Evolutionary conservation across 2,113 vertebrate species (phyloP).

Genomic region (Hippocampus barbouri): DNA sequence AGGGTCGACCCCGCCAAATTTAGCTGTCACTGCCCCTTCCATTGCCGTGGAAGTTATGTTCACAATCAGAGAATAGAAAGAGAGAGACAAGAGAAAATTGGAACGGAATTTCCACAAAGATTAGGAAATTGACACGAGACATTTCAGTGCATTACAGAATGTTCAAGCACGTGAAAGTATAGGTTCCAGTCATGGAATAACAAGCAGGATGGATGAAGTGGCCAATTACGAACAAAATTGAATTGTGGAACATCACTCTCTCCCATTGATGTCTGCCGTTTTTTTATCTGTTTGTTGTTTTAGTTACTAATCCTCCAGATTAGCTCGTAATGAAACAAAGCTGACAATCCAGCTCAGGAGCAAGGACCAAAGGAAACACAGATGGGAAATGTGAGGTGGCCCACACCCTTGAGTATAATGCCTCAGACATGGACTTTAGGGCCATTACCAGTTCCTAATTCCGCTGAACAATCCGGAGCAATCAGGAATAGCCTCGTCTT

Average conservation of each 20-base stretch:
- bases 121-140: neutral
- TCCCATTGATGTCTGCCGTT: slow-evolving; percentile 36
- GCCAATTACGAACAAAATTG: slow-evolving; percentile 37
- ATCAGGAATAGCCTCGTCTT: slow-evolving; percentile 54
- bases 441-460: slow-evolving; percentile 59
- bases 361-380: slow-evolving; percentile 38
- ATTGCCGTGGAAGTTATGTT: neutral
- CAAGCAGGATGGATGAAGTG: slow-evolving; percentile 40
- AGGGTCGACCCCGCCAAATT: too few relatives aligned
- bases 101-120: neutral
- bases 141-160: neutral
- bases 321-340: slow-evolving; percentile 57
- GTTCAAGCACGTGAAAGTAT: neutral
- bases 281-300: slow-evolving; percentile 50
- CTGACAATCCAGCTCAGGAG: slow-evolving; percentile 45
- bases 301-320: slow-evolving; percentile 61
- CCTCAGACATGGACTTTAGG: slow-evolving; percentile 50
- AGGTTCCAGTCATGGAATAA: slow-evolving; percentile 29
- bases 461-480: slow-evolving; percentile 52
- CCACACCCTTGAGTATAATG: slow-evolving; percentile 49
- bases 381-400: slow-evolving; percentile 52
- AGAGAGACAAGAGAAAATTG: neutral
- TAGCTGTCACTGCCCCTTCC: too few relatives aligned
- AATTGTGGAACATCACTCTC: slow-evolving; percentile 45
- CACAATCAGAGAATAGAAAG: neutral